Percentiles rank a stretch among this genome's conserved stretches.
phyloP scores from a whole-genome alignment of 2,797 vertebrate species.

The Bufotes viridis region DNA sequence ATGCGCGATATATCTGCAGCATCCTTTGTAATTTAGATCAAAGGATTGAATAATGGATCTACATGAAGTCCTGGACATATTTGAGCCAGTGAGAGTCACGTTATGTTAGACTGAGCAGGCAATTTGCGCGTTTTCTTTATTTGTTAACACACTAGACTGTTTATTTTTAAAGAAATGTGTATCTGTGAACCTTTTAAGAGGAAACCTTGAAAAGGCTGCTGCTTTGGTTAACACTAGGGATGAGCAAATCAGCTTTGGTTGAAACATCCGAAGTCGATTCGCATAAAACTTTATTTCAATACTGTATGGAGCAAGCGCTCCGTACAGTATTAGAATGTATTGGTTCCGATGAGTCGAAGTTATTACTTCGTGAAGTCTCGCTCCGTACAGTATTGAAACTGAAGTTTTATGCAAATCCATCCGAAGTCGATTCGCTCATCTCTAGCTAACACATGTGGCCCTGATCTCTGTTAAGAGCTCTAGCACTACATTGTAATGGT shows the following conservation, averaged over 20 bases:
- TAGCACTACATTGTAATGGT: constrained; percentile 41
- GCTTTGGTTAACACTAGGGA: constrained; percentile 50
- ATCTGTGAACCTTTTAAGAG: constrained; percentile 39
- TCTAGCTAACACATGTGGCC: constrained; percentile 44
- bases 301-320: too few relatives aligned
- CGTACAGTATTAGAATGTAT: too few relatives aligned
- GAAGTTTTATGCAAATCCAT: too few relatives aligned
- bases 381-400: too few relatives aligned
- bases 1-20: not conserved
- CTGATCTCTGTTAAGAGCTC: constrained; percentile 17
- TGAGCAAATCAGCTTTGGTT: too few relatives aligned
- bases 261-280: too few relatives aligned
- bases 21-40: not conserved
- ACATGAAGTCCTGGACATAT: not conserved
- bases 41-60: not conserved
- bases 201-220: constrained; percentile 45
- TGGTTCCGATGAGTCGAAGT: too few relatives aligned
- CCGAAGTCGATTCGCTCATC: too few relatives aligned
- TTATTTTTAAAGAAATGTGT: not conserved
- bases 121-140: constrained; percentile 1
- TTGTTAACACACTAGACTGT: not conserved
- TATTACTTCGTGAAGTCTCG: too few relatives aligned
- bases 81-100: not conserved
- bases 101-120: not conserved
- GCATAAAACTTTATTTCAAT: too few relatives aligned